A percentile compares a stretch with the other conserved stretches of the same genome.
These are phyloP conservation scores for Philonicus albiceps DNA, from an alignment of 2,888 invertebrate species.

Conservation along the genomic window DNA sequence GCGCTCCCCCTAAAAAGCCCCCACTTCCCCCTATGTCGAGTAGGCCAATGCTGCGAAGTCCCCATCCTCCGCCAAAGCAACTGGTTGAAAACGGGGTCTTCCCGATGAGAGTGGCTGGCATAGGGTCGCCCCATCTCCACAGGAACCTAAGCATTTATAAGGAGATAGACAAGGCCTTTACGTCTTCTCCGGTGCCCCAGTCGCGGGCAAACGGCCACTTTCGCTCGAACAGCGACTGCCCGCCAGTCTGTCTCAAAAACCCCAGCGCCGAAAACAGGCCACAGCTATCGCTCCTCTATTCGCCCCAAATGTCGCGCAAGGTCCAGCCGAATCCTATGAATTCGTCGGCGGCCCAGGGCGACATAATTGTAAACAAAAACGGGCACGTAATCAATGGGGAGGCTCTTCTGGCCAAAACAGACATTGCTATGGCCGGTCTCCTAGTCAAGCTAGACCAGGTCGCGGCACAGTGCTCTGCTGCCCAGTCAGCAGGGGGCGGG, in stretches of 20 bases:
- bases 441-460: constrained; percentile 74
- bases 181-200: constrained; percentile 50
- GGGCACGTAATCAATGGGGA: constrained; percentile 69
- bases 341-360: constrained; percentile 15
- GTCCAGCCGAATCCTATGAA: constrained; percentile 42
- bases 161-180: constrained; percentile 66
- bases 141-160: constrained; percentile 68
- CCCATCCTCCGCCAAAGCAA: constrained; percentile 69
- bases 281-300: constrained; percentile 64
- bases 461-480: constrained; percentile 75
- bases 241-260: constrained; percentile 52
- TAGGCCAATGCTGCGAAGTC: constrained; percentile 62
- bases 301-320: constrained; percentile 68
- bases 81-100: constrained; percentile 62
- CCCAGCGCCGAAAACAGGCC: constrained; percentile 52
- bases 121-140: constrained; percentile 71
- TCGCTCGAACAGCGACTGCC: constrained; percentile 54
- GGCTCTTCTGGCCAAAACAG: constrained; percentile 72
- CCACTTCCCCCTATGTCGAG: constrained; percentile 74
- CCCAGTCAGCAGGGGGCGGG: constrained; percentile 79
- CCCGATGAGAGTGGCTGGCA: constrained; percentile 67
- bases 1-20: constrained; percentile 73
- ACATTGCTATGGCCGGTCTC: constrained; percentile 74
- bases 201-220: constrained; percentile 57
- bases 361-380: constrained; percentile 64